Base-by-base conservation (phyloP, 2,113 vertebrate genomes). In the Nestor notabilis region DNA sequence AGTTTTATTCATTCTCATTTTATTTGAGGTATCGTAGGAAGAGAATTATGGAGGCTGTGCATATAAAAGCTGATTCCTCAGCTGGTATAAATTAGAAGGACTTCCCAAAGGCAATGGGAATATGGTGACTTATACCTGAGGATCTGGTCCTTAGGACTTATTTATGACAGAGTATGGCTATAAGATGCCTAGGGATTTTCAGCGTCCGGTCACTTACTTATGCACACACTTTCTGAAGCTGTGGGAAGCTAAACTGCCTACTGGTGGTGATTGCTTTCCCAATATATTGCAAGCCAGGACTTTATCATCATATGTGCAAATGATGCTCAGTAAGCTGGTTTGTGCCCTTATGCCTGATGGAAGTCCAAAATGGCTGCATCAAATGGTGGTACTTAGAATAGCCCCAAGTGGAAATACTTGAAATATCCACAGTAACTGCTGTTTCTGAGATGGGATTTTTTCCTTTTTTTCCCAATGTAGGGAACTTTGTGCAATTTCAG, bases 171-270 rank as follows among this genome's bases (percentile, higher is more conserved):
- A 37, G 9, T 60, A 29, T 79, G 61, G 65, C 65, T 90, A 24
- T 92, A 83, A 92, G 56, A 68, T 52, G 60, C 69, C 92, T 65
- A 72, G 74, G 93, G 92, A 95, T 96, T 97, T 95, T 79, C 80
- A 89, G 77, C 47, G 66, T 91, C 49, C 69, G 61, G 74, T 69
- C 44, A 72, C 47, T 86, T 80, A 81, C 29, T 66, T 93, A 70
- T 18, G 56, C 80, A 76, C 17, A 87, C 49, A 52, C 92, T 95
- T 93, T 95, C 56, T 77, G 69, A 81, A 91, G 68, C 72, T 90
- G 65, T 5, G 1, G 55, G 80, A 94, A 79, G 83, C 79, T 95
- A 43, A 97, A 70, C 44, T 75, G 91, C 76, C 81, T 87, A 83
- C 85, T 83, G n/a, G 64, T 94, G 79, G 43, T 87, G 68, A 66